Evolutionary conservation across 2,797 vertebrate genomes (phyloP).

Genomic region (Cuniculus paca): DNA sequence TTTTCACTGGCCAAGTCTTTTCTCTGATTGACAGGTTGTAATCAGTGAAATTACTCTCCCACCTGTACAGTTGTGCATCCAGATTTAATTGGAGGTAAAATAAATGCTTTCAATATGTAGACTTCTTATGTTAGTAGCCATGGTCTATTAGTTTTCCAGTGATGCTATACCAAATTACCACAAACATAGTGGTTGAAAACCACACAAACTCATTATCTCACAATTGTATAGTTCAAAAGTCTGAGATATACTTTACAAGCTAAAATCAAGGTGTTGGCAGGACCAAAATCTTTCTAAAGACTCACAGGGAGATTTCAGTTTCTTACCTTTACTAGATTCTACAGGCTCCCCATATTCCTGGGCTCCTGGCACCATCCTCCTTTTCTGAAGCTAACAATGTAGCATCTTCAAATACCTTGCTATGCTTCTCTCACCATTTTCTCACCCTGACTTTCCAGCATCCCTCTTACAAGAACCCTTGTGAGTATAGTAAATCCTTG

Average conservation of each 20-base stretch:
- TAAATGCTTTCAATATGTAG: background rate
- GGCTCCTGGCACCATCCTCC: background rate
- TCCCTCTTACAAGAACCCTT: background rate
- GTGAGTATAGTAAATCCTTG: background rate
- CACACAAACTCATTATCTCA: background rate
- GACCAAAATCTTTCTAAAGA: background rate
- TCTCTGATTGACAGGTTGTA: background rate
- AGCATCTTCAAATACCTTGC: background rate
- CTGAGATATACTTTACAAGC: background rate
- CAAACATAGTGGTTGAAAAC: background rate
- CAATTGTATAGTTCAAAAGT: background rate
- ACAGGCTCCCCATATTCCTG: background rate
- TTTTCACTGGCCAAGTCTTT: background rate
- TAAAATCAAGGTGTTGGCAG: background rate
- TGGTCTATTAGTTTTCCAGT: background rate
- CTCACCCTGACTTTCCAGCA: background rate
- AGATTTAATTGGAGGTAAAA: slow-evolving; percentile 6
- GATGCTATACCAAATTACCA: slow-evolving; percentile 22
- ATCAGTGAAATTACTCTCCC: background rate
- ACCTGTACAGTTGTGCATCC: background rate
- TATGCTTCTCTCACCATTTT: background rate
- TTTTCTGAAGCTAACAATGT: background rate
- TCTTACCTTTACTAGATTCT: background rate
- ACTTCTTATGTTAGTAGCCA: background rate
- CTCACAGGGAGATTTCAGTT: background rate